Conservation (phyloP, 2,797 vertebrate species). For the Arrhamphus sclerolepis region DNA sequence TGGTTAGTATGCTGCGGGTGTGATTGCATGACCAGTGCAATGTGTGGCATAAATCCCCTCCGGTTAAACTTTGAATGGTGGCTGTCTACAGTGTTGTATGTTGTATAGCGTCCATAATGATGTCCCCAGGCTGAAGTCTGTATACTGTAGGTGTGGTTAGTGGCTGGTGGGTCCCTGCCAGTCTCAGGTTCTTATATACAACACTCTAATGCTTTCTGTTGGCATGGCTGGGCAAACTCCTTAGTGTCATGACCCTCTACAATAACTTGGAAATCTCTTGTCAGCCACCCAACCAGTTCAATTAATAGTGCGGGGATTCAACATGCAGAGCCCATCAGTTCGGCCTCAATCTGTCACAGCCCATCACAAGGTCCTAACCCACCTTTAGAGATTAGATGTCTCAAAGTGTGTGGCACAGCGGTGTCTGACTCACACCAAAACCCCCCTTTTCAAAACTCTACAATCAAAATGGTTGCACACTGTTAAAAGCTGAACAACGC, state of each 20-base stretch:
- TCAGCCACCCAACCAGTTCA: constrained; percentile 60
- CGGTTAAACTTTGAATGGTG: constrained; percentile 65
- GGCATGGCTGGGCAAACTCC: constrained; percentile 61
- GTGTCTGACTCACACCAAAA: constrained; percentile 29
- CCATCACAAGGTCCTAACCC: constrained; percentile 70
- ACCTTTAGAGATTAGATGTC: constrained; percentile 49
- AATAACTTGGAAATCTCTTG: constrained; percentile 71
- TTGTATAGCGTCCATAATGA: constrained; percentile 55
- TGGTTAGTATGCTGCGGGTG: constrained; percentile 73
- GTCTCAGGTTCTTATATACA: constrained; percentile 57
- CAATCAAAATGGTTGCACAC: constrained; percentile 19
- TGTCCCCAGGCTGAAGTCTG: constrained; percentile 52
- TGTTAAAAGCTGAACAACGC: constrained; percentile 49
- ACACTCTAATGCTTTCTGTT: constrained; percentile 46
- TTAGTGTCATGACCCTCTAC: constrained; percentile 71
- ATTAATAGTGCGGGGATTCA: constrained; percentile 48
- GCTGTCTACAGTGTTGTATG: constrained; percentile 43
- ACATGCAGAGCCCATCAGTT: constrained; percentile 59
- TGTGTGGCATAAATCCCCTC: constrained; percentile 68
- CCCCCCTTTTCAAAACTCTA: constrained; percentile 8
- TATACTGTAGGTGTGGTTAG: constrained; percentile 51
- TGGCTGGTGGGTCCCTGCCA: constrained; percentile 61
- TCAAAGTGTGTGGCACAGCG: constrained; percentile 58
- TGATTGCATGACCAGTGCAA: constrained; percentile 38
- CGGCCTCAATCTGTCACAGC: constrained; percentile 77